These are phyloP conservation scores for Dendrolimus houi DNA, from an alignment of 2,888 invertebrate species.

Conservation along the genomic window DNA sequence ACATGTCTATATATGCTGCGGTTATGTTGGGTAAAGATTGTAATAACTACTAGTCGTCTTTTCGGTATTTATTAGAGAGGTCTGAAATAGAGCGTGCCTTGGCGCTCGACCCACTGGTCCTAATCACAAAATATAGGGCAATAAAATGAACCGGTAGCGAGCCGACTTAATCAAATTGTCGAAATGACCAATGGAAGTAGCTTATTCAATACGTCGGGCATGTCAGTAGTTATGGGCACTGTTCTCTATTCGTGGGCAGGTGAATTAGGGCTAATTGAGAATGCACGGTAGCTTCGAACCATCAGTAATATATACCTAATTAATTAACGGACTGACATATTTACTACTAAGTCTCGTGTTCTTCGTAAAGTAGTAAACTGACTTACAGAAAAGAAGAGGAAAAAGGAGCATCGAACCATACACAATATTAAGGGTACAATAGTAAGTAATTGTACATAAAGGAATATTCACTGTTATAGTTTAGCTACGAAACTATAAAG, in stretches of 20 bases:
- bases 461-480: too few relatives aligned
- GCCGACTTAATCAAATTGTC: conserved; percentile 64
- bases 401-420: too few relatives aligned
- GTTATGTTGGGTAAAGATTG: neutral
- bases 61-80: conserved; percentile 19
- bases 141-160: conserved; percentile 56
- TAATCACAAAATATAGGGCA: conserved; percentile 72
- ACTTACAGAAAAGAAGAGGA: too few relatives aligned
- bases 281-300: neutral
- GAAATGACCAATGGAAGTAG: conserved; percentile 41
- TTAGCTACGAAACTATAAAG: too few relatives aligned
- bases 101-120: conserved; percentile 34
- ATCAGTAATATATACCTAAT: neutral
- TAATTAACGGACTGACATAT: neutral
- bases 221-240: conserved; percentile 2
- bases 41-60: conserved; percentile 6
- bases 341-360: too few relatives aligned
- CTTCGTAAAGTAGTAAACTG: too few relatives aligned
- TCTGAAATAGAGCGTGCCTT: conserved; percentile 13
- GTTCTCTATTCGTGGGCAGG: neutral
- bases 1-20: neutral
- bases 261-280: neutral
- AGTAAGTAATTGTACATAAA: too few relatives aligned
- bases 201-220: conserved; percentile 15
- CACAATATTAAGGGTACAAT: too few relatives aligned